phyloP scores from a whole-genome alignment of 2,888 invertebrate species.

The Sarcophaga rosellei region DNA sequence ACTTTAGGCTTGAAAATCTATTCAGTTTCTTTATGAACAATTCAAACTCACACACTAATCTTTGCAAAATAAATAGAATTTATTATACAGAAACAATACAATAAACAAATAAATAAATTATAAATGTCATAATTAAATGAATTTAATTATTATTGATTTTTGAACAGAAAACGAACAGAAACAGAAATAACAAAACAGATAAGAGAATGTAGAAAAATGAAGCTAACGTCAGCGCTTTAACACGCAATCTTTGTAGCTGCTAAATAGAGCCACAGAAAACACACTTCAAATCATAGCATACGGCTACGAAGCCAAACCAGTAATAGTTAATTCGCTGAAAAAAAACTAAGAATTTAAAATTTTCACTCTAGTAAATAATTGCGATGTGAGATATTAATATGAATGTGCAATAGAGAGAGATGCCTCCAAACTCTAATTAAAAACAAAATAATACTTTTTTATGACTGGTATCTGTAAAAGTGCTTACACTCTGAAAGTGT shows the following conservation, averaged over 20 bases:
- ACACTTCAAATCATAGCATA: no score
- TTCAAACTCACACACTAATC: neutral
- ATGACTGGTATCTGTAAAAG: neutral
- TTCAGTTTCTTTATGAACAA: neutral
- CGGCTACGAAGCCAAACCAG: no score
- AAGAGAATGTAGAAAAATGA: neutral
- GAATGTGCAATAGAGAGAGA: no score
- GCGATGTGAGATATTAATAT: no score
- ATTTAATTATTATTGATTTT: constrained; percentile 62
- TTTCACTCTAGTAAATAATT: no score
- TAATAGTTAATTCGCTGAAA: no score
- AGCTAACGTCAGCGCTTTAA: neutral
- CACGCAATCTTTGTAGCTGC: neutral
- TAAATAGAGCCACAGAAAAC: no score
- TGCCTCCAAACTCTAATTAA: neutral
- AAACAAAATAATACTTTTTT: neutral
- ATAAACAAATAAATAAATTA: constrained; percentile 42
- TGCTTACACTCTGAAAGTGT: neutral
- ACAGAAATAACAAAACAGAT: neutral
- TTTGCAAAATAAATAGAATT: neutral
- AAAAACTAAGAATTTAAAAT: no score
- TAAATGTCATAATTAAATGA: constrained; percentile 59
- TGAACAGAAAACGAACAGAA: constrained; percentile 32
- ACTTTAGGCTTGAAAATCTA: neutral
- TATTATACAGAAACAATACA: neutral